Conservation (phyloP, 2,888 invertebrate genomes). For the Ormyrus rosae region DNA sequence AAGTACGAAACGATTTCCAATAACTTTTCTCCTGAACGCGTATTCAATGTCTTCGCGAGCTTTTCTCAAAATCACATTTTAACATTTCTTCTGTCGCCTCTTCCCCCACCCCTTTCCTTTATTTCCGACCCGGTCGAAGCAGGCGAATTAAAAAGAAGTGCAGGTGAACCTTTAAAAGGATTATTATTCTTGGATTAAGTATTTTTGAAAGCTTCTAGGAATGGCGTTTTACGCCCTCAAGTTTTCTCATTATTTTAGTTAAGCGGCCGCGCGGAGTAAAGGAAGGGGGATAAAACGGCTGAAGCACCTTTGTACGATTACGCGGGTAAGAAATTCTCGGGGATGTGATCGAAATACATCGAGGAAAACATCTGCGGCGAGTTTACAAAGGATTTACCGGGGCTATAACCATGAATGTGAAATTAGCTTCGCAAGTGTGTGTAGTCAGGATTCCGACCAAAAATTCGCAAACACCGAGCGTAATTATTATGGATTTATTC, state of each 20-base stretch:
- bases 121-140: neutral
- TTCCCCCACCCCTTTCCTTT: neutral
- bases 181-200: conserved; percentile 49
- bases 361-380: conserved; percentile 4
- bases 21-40: conserved; percentile 17
- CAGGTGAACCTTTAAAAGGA: conserved; percentile 29
- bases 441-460: neutral
- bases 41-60: conserved; percentile 23
- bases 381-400: conserved; percentile 47
- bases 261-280: conserved; percentile 9
- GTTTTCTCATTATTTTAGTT: conserved; percentile 49
- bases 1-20: conserved; percentile 26
- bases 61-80: conserved; percentile 42
- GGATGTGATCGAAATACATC: neutral
- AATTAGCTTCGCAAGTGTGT: conserved; percentile 30
- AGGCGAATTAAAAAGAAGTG: conserved; percentile 23
- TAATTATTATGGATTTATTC: conserved; percentile 8
- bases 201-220: conserved; percentile 41
- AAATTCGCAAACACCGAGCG: conserved; percentile 8
- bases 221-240: conserved; percentile 37
- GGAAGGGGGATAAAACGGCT: conserved; percentile 11
- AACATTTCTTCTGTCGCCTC: conserved; percentile 25
- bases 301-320: conserved; percentile 31
- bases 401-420: conserved; percentile 25
- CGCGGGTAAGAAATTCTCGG: neutral